Base-by-base conservation (phyloP, 2,797 vertebrate genomes). In the Platyrinchus mystaceus region DNA sequence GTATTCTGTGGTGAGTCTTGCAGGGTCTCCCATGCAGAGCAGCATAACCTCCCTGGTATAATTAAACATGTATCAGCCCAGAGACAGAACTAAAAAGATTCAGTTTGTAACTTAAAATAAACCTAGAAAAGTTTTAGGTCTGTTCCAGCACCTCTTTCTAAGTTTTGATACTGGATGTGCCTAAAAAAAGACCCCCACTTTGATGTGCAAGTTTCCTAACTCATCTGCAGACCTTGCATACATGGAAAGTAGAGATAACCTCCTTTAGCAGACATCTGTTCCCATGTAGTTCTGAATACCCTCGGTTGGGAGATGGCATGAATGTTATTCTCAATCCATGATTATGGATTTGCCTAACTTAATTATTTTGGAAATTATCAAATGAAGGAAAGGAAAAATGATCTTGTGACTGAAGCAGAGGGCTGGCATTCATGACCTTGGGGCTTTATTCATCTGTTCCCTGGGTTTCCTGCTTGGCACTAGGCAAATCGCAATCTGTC, bases 311-410 rank as follows among this genome's bases (percentile, higher is more conserved):
- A 91, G 28, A 55, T 12, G 41, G 15, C 12, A 9, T 30, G 24
- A 62, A 63, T 12, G 9, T 37, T 77, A 69, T 28, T 87, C 92
- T 93, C 5, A 14, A 76, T 37, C 27, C 21, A 3, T 73, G 78
- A 58, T 14, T 92, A 49, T 56, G 30, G 59, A 87, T 92, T 94
- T 94, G 17, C 58, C 41, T 84, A 64, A 70, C 41, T 92, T 87
- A 83, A 49, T 78, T 84, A 14, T 89, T 92, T 47, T 63, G 64
- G 60, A 88, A 78, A 86, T 64, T 73, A 73, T 62, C 41, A 84
- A 84, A 53, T 23, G 37, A 76, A 93, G 44, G 74, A 63, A 73
- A 87, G 16, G 18, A 52, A 76, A 58, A 86, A 77, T 59, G 67
- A 21, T 81, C 89, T 94, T 76, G 56, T 81, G 79, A 89, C 24